Conservation (phyloP, 2,888 invertebrate species). For the Stomorhina lunata region DNA sequence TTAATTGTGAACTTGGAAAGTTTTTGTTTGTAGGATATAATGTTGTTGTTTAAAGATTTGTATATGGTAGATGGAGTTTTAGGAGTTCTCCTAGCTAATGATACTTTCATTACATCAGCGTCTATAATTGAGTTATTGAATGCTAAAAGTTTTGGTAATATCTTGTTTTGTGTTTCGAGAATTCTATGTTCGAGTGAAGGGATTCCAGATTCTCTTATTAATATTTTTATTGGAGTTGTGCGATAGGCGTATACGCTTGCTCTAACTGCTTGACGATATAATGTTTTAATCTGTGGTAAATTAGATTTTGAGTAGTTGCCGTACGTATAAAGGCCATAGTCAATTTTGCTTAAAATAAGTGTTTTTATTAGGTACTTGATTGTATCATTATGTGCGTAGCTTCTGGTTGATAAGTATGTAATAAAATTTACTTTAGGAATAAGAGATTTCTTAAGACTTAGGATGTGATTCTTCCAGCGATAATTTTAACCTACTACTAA, state of each 20-base stretch:
- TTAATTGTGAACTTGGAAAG: neutral
- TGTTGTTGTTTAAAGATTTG: neutral
- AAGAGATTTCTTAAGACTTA: too few relatives aligned
- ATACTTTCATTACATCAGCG: neutral
- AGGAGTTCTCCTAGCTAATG: neutral
- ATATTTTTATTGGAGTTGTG: neutral
- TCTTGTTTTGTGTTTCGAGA: neutral
- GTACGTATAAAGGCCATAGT: neutral
- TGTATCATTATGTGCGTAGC: too few relatives aligned
- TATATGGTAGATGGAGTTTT: neutral
- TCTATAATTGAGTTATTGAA: neutral
- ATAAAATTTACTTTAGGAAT: too few relatives aligned
- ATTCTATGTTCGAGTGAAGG: neutral
- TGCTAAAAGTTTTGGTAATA: neutral
- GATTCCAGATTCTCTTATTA: neutral
- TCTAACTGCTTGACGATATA: neutral
- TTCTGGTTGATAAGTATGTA: too few relatives aligned
- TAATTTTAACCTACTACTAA: neutral
- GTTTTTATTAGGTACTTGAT: too few relatives aligned
- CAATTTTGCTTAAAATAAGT: neutral
- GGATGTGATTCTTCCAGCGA: too few relatives aligned
- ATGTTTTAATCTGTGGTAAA: neutral
- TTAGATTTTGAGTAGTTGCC: neutral
- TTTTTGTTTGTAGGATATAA: neutral
- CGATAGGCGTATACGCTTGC: neutral